Conservation (phyloP, 2,888 invertebrate genomes). For the Hydrotaea diabolus region DNA sequence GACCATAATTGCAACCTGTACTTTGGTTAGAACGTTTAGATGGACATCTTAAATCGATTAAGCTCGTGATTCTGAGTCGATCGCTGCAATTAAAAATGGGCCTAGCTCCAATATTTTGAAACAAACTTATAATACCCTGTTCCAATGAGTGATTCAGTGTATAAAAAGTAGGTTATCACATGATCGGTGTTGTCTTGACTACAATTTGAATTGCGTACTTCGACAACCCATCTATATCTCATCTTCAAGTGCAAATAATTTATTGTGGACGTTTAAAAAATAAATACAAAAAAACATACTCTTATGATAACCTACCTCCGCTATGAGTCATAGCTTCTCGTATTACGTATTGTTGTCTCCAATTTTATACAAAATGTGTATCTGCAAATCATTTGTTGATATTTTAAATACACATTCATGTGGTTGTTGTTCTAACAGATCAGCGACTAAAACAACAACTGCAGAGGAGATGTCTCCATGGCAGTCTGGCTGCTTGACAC, state of each 20-base stretch:
- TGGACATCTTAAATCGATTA: too few relatives aligned
- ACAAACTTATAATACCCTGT: too few relatives aligned
- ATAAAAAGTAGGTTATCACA: slow-evolving; percentile 1
- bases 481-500: background rate
- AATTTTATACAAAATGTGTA: slow-evolving; percentile 3
- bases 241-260: too few relatives aligned
- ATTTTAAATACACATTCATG: background rate
- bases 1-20: too few relatives aligned
- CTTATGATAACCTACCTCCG: background rate
- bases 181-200: background rate
- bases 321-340: background rate
- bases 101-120: too few relatives aligned
- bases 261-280: background rate
- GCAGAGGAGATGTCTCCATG: background rate
- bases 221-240: too few relatives aligned
- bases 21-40: too few relatives aligned
- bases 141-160: too few relatives aligned
- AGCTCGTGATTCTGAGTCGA: too few relatives aligned
- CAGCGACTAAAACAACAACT: background rate
- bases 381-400: background rate
- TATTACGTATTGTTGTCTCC: background rate
- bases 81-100: too few relatives aligned
- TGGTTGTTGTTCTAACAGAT: background rate
- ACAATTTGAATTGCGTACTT: background rate
- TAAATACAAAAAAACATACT: background rate